A percentile compares a stretch with the other conserved stretches of the same genome.
phyloP scores from a whole-genome alignment of 2,888 invertebrate species.

The Phortica okadai region DNA sequence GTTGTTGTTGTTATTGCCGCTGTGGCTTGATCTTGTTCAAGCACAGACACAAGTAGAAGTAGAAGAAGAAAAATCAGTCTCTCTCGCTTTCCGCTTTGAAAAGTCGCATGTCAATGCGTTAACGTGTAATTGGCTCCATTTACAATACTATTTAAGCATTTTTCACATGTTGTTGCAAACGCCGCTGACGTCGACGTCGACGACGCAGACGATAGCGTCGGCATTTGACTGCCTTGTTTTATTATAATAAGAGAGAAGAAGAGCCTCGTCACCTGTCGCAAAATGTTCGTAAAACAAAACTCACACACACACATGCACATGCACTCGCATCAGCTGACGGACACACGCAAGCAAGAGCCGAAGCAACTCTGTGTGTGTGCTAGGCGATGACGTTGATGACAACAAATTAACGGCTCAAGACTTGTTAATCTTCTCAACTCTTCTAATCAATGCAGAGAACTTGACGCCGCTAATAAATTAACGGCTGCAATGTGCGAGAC shows the following conservation, averaged over 20 bases:
- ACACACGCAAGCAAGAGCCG: background rate
- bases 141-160: conserved; percentile 33
- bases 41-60: background rate
- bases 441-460: too few relatives aligned
- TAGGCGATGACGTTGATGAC: too few relatives aligned
- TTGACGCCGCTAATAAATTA: too few relatives aligned
- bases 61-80: too few relatives aligned
- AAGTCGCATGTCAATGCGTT: conserved; percentile 29
- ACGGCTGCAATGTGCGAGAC: too few relatives aligned
- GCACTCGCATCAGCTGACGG: background rate
- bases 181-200: background rate
- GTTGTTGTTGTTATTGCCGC: background rate
- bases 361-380: background rate
- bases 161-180: conserved; percentile 23
- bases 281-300: conserved; percentile 6
- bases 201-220: background rate
- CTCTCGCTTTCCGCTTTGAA: background rate
- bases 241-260: conserved; percentile 3
- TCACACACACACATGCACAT: background rate
- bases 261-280: conserved; percentile 24
- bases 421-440: too few relatives aligned
- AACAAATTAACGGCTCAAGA: too few relatives aligned
- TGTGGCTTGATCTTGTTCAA: conserved; percentile 21
- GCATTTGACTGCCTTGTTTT: conserved; percentile 20
- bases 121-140: conserved; percentile 32